Base-by-base conservation (phyloP, 2,888 invertebrate genomes). In the Germaria angustata region DNA sequence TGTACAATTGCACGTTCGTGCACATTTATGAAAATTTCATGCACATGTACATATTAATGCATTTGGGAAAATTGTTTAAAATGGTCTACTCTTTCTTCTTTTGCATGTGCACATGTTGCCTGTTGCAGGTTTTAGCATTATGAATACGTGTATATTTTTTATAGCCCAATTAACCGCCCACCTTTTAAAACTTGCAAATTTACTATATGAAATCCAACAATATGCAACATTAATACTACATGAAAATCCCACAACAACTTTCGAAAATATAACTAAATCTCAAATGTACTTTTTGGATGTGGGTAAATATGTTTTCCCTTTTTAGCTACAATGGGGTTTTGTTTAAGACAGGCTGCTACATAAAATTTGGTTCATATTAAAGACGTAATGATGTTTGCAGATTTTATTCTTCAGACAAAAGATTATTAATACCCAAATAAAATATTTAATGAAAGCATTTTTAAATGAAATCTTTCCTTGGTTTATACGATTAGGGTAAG, bases 231-330 rank as follows among this genome's bases (percentile, higher is more conserved):
- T 61, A 80, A 80, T 69, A 44, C 71, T 75, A 39, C 28, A 66
- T 73, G 77, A 65, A 81, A 84, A 85, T 85, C 86, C 85, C 86
- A 87, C 84, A 85, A 85, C 85, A 86, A 85, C 85, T 81, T 84
- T 63, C 9, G 46, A 44, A 63, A 69, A 49, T 24, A 34, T 68
- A n/a, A n/a, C 57, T 68, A 49, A 41, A 41, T 20, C 49, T 73
- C 17, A 61, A 65, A 13, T 44, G 36, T 41, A 53, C 44, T 55
- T 63, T 39, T n/a, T 55, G 2, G 2, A 24, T 46, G 34, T 55
- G 28, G 44, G 39, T 59, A 15, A 20, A 13, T 7, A 17, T 71
- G 22, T 20, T 13, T n/a, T n/a, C n/a, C n/a, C n/a, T n/a, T 49
- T 13, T 57, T 32, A 28, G 28, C 36, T 49, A 46, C 49, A 28